phyloP scores from a whole-genome alignment of 2,888 invertebrate species.

The Epiblema foenella region DNA sequence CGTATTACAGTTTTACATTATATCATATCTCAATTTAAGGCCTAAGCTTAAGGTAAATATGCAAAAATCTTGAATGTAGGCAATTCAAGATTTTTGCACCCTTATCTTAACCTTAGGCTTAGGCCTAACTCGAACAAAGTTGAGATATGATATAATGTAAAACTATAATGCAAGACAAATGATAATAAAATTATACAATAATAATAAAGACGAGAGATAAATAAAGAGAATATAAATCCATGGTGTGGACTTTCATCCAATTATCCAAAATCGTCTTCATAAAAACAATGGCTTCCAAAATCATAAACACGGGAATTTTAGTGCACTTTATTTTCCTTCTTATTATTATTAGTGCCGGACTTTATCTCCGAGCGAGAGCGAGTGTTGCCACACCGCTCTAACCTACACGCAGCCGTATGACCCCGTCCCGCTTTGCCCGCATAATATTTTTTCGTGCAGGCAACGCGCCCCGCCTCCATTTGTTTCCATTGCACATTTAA shows the following conservation, averaged over 20 bases:
- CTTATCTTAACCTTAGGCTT: no score
- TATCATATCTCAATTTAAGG: no score
- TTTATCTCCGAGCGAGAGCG: slow-evolving; percentile 45
- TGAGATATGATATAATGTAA: no score
- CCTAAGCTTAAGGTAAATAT: no score
- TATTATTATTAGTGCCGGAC: slow-evolving; percentile 45
- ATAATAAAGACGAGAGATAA: no score
- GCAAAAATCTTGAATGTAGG: background rate
- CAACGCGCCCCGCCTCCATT: slow-evolving; percentile 65
- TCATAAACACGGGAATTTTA: slow-evolving; percentile 39
- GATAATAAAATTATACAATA: no score
- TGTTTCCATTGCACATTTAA: slow-evolving; percentile 67
- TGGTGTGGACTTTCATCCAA: background rate
- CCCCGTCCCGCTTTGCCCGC: slow-evolving; percentile 59
- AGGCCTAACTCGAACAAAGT: no score
- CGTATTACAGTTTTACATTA: no score
- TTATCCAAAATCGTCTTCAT: slow-evolving; percentile 28
- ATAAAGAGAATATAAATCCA: background rate
- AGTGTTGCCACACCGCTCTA: slow-evolving; percentile 54
- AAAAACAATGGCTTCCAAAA: slow-evolving; percentile 36
- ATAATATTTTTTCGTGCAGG: slow-evolving; percentile 70
- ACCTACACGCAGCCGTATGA: slow-evolving; percentile 48
- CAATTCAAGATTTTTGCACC: no score
- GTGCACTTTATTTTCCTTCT: slow-evolving; percentile 42
- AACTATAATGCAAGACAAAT: no score